phyloP scores from a whole-genome alignment of 2,113 vertebrate genomes.

The Hyla sarda region DNA sequence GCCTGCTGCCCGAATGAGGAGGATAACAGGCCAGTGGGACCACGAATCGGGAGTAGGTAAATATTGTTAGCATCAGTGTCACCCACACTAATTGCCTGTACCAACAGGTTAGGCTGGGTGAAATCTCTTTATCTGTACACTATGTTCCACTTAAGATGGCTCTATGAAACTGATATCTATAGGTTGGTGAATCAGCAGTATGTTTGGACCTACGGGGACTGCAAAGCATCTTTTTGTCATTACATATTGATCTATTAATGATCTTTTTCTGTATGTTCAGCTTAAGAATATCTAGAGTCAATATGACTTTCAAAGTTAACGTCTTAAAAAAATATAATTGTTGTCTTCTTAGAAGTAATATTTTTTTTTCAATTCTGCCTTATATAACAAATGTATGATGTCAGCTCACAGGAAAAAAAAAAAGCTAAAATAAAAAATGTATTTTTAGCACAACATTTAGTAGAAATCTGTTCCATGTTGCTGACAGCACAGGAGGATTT shows the following conservation, averaged over 20 bases:
- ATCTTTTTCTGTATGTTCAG: conserved; percentile 26
- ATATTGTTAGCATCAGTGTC: no score
- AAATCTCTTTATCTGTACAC: neutral
- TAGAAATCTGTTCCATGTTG: conserved; percentile 27
- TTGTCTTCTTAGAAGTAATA: neutral
- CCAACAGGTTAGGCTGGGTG: no score
- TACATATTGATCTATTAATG: conserved; percentile 7
- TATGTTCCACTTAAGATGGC: neutral
- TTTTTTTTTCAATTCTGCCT: neutral
- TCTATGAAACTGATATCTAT: neutral
- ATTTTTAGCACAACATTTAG: conserved; percentile 37
- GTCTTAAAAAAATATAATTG: neutral
- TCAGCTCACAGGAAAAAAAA: conserved; percentile 4
- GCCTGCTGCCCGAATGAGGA: no score
- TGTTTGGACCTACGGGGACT: neutral
- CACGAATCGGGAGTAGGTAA: no score
- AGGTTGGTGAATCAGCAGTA: conserved; percentile 6
- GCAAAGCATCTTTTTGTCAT: conserved; percentile 2
- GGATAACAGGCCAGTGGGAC: no score
- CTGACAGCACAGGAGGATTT: conserved; percentile 56
- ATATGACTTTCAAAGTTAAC: neutral
- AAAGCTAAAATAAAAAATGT: conserved; percentile 16
- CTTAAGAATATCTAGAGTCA: neutral
- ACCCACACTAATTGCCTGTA: no score
- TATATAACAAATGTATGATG: neutral